These are phyloP conservation scores for Pseudolaguvia tuberculata DNA, from an alignment of 2,113 vertebrate species.

Conservation along the genomic window DNA sequence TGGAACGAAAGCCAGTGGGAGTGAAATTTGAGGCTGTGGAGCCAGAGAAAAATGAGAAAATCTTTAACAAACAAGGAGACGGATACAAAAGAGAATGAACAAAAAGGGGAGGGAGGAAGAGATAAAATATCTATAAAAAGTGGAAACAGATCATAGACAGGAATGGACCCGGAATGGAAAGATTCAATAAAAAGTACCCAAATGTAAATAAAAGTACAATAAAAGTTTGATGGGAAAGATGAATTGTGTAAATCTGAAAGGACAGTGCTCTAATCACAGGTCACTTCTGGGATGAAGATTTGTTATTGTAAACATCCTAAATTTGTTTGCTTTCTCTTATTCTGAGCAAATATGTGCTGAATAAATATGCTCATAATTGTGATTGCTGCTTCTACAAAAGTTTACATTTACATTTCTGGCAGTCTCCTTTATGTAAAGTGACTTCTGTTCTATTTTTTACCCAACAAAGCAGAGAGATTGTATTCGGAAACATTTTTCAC, in stretches of 20 bases:
- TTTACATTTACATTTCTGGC: too few relatives aligned
- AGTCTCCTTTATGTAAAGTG: too few relatives aligned
- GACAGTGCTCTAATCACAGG: too few relatives aligned
- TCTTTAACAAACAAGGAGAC: constrained; percentile 57
- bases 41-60: constrained; percentile 34
- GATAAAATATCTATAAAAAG: constrained; percentile 50
- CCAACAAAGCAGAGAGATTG: too few relatives aligned
- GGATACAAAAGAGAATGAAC: constrained; percentile 53
- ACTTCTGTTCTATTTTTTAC: too few relatives aligned
- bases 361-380: not conserved
- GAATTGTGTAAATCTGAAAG: too few relatives aligned
- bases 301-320: not conserved
- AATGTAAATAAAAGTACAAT: constrained; percentile 37
- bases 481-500: too few relatives aligned
- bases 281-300: constrained; percentile 13
- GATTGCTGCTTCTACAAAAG: constrained; percentile 46
- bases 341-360: not conserved
- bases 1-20: constrained; percentile 26
- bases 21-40: constrained; percentile 30
- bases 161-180: constrained; percentile 44
- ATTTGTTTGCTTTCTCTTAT: not conserved
- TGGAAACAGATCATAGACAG: constrained; percentile 57
- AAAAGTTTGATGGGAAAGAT: constrained; percentile 14
- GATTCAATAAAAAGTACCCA: constrained; percentile 51
- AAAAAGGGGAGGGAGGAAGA: not conserved